phyloP scores from a whole-genome alignment of 2,113 vertebrate genomes.

The Pedetes capensis region DNA sequence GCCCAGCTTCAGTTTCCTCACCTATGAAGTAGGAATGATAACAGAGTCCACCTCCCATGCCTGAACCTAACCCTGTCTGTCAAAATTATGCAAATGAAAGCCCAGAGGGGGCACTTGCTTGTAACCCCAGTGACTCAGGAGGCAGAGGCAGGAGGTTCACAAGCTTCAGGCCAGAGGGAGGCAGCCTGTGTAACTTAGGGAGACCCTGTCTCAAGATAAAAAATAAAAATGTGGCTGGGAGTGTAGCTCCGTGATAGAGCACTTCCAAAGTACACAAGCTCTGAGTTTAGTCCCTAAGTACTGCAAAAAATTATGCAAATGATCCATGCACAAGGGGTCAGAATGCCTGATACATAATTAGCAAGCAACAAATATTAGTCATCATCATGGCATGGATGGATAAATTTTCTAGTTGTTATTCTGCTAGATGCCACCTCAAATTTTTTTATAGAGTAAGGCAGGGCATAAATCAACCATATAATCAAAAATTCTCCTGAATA shows the following conservation, averaged over 20 bases:
- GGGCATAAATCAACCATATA: constrained; percentile 6
- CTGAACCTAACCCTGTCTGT: neutral
- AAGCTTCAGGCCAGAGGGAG: too few relatives aligned
- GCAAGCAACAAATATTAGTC: neutral
- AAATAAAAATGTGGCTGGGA: too few relatives aligned
- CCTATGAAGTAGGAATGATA: neutral
- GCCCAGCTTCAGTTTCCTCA: neutral
- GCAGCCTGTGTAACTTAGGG: too few relatives aligned
- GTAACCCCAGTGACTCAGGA: too few relatives aligned
- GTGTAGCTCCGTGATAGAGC: too few relatives aligned
- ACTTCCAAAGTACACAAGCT: too few relatives aligned
- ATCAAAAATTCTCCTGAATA: constrained; percentile 2
- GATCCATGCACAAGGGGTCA: neutral
- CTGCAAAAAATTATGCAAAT: neutral
- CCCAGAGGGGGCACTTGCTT: too few relatives aligned
- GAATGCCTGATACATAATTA: neutral
- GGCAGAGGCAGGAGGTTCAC: too few relatives aligned
- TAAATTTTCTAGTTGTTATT: neutral
- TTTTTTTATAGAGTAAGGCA: constrained; percentile 20
- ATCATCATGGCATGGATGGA: neutral
- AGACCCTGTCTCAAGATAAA: too few relatives aligned
- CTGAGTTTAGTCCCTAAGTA: too few relatives aligned
- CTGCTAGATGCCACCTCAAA: neutral
- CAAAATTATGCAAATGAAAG: neutral
- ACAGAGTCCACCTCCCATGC: neutral